Evolutionary conservation across 2,113 vertebrate genomes (phyloP).

Genomic region (Cebidichthys violaceus): DNA sequence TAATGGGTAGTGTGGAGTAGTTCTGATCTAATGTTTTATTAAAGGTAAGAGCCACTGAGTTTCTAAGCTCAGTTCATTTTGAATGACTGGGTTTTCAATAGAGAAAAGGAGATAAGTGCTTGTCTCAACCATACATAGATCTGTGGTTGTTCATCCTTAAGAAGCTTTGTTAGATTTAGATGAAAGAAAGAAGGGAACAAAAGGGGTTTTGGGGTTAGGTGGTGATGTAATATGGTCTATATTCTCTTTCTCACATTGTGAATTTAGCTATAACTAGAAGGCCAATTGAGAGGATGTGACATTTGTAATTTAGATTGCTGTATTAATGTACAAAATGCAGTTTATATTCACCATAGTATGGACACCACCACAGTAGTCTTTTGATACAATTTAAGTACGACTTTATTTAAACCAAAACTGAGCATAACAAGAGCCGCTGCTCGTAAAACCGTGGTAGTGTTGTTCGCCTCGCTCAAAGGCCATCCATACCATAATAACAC

Average conservation of each 20-base stretch:
- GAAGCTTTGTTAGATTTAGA: conserved; percentile 18
- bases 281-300: not conserved
- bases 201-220: not conserved
- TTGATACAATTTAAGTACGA: too few species aligned
- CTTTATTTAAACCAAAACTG: too few species aligned
- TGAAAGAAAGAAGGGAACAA: not conserved
- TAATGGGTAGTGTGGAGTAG: conserved; percentile 34
- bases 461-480: too few species aligned
- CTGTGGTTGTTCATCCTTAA: not conserved
- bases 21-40: conserved; percentile 57
- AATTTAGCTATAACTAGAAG: not conserved
- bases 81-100: conserved; percentile 28
- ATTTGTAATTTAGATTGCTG: not conserved
- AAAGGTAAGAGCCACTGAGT: conserved; percentile 44
- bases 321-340: not conserved
- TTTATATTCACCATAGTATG: not conserved
- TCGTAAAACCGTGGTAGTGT: too few species aligned
- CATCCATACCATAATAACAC: too few species aligned
- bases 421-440: too few species aligned
- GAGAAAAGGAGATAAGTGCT: conserved; percentile 6
- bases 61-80: conserved; percentile 38
- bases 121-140: not conserved
- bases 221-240: conserved; percentile 1
- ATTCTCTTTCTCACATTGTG: not conserved
- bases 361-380: not conserved